Evolutionary conservation across 2,113 vertebrate genomes (phyloP).

Genomic region (Nerophis lumbriciformis): DNA sequence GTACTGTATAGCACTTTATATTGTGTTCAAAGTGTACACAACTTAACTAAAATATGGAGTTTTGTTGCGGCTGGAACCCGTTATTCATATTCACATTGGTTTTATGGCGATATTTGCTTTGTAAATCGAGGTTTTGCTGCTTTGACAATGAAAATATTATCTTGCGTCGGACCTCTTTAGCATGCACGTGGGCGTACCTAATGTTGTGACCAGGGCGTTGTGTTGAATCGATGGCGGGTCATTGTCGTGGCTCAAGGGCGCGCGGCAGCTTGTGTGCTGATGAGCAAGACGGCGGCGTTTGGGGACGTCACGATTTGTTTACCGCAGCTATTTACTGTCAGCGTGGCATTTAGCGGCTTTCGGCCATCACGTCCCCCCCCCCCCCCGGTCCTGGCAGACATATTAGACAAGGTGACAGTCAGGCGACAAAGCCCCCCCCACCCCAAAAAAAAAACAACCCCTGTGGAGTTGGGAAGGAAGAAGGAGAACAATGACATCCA

Average conservation of each 20-base stretch:
- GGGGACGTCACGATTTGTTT: constrained; percentile 67
- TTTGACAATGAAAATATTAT: not conserved
- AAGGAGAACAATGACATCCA: constrained; percentile 52
- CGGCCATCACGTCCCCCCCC: constrained; percentile 29
- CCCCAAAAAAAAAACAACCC: too few species aligned
- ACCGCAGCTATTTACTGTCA: constrained; percentile 69
- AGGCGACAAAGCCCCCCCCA: constrained; percentile 51
- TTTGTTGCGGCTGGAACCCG: too few species aligned
- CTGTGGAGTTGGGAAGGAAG: constrained; percentile 52
- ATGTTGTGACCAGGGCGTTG: constrained; percentile 42
- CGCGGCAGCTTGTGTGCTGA: constrained; percentile 50
- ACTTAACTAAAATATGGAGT: too few species aligned
- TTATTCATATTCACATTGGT: too few species aligned
- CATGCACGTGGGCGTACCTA: not conserved
- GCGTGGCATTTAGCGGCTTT: constrained; percentile 53
- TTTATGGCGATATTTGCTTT: too few species aligned
- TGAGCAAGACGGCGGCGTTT: constrained; percentile 58
- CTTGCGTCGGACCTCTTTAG: not conserved
- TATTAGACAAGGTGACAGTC: constrained; percentile 61
- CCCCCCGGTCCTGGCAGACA: constrained; percentile 47
- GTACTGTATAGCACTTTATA: too few species aligned
- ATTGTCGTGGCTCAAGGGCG: constrained; percentile 71
- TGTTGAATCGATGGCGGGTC: constrained; percentile 69
- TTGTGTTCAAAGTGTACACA: too few species aligned
- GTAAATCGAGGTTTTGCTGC: too few species aligned